Evolutionary conservation across 2,113 vertebrate species (phyloP).

Genomic region (Enhydra lutris): DNA sequence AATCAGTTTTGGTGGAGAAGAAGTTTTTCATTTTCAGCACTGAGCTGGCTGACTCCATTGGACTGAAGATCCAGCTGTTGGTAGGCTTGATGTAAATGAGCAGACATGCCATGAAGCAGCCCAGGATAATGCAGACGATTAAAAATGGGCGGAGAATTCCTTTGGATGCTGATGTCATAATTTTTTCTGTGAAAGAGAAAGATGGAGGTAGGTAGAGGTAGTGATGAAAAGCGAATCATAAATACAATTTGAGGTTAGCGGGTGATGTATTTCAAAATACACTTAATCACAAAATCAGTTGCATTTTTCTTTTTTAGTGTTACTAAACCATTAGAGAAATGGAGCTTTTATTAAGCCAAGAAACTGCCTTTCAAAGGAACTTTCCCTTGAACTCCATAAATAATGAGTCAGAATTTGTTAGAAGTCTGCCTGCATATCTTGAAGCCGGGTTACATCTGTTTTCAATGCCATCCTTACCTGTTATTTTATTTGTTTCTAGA

Average conservation of each 20-base stretch:
- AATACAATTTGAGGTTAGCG: background rate
- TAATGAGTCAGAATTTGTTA: background rate
- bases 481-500: background rate
- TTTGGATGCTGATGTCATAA: conserved; percentile 96
- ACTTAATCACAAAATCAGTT: conserved; percentile 16
- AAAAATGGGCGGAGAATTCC: conserved; percentile 96
- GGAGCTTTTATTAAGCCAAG: background rate
- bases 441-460: background rate
- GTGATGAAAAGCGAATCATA: conserved; percentile 38
- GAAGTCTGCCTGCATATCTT: background rate
- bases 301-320: background rate
- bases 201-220: conserved; percentile 13
- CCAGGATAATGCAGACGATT: conserved; percentile 90
- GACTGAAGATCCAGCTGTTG: conserved; percentile 93
- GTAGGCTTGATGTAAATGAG: conserved; percentile 97
- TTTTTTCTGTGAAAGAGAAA: conserved; percentile 87
- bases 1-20: conserved; percentile 89
- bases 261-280: background rate
- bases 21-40: conserved; percentile 92
- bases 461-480: background rate
- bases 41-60: conserved; percentile 92
- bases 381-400: background rate
- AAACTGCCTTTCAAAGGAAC: background rate
- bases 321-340: background rate
- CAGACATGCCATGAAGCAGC: conserved; percentile 95